These are phyloP conservation scores for Lasius fuliginosus DNA, from an alignment of 2,888 invertebrate genomes.

Conservation along the genomic window DNA sequence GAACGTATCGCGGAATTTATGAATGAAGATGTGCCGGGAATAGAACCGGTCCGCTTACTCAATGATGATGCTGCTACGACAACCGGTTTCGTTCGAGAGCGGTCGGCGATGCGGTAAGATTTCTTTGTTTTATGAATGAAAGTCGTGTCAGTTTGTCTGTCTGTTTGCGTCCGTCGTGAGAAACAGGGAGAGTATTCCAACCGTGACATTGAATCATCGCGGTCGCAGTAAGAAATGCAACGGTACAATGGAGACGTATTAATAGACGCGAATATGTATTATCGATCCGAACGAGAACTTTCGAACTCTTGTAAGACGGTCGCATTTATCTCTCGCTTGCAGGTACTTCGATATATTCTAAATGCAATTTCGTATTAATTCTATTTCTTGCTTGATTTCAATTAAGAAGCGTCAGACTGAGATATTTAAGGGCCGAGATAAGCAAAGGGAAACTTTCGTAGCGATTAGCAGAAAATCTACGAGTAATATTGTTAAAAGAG, in stretches of 20 bases:
- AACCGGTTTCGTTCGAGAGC: slow-evolving; percentile 75
- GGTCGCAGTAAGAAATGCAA: slow-evolving; percentile 10
- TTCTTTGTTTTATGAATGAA: slow-evolving; percentile 79
- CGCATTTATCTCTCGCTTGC: slow-evolving; percentile 7
- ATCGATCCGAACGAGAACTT: slow-evolving; percentile 8
- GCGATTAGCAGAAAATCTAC: neutral
- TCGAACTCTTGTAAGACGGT: slow-evolving; percentile 7
- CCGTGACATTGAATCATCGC: slow-evolving; percentile 72
- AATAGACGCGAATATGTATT: slow-evolving; percentile 7
- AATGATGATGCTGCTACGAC: slow-evolving; percentile 75
- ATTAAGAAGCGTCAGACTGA: slow-evolving; percentile 26
- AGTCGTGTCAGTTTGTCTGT: slow-evolving; percentile 48
- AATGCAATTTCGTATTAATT: slow-evolving; percentile 29
- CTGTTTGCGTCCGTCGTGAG: slow-evolving; percentile 47
- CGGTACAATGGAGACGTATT: slow-evolving; percentile 19
- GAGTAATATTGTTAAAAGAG: slow-evolving; percentile 25
- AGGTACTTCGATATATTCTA: neutral
- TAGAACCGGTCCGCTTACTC: slow-evolving; percentile 72
- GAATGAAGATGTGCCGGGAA: slow-evolving; percentile 79
- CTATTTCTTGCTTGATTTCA: slow-evolving; percentile 35
- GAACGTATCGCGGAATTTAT: slow-evolving; percentile 41
- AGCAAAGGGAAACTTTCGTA: slow-evolving; percentile 14
- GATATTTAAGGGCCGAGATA: neutral
- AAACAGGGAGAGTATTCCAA: slow-evolving; percentile 49
- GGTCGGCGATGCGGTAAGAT: slow-evolving; percentile 67